phyloP scores from a whole-genome alignment of 2,113 vertebrate species.

The Carollia perspicillata region DNA sequence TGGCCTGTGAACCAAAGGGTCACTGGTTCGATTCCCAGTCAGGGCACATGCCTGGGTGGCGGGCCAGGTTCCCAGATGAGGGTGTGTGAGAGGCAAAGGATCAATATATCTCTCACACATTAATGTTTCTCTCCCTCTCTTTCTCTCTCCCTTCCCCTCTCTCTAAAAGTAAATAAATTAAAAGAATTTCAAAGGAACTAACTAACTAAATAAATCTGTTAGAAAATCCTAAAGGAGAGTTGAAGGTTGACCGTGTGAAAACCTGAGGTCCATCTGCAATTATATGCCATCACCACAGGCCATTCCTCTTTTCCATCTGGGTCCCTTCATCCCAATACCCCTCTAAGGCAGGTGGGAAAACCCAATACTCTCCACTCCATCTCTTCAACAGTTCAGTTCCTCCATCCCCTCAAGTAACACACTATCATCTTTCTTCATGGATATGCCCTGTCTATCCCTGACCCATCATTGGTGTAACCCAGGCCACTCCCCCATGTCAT shows the following conservation, averaged over 20 bases:
- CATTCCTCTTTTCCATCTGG: background rate
- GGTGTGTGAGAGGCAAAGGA: too few species aligned
- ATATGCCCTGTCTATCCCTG: background rate
- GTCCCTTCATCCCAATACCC: background rate
- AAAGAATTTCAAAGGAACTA: too few species aligned
- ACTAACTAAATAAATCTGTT: background rate
- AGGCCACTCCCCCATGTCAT: background rate
- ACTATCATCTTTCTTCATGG: background rate
- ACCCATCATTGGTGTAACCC: background rate
- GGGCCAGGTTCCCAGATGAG: too few species aligned
- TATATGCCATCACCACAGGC: background rate
- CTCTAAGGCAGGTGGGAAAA: background rate
- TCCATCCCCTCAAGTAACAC: background rate
- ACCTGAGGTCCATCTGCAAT: background rate
- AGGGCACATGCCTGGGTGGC: too few species aligned
- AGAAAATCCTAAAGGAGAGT: conserved; percentile 57
- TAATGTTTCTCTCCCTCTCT: too few species aligned
- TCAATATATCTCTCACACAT: too few species aligned
- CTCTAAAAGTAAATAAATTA: too few species aligned
- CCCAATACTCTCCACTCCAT: background rate
- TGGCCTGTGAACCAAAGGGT: too few species aligned
- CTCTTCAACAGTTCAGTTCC: background rate
- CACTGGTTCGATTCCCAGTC: too few species aligned
- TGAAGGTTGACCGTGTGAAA: background rate
- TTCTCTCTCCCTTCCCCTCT: too few species aligned